Base-by-base conservation (phyloP, 2,888 invertebrate genomes). In the Clanis bilineata region DNA sequence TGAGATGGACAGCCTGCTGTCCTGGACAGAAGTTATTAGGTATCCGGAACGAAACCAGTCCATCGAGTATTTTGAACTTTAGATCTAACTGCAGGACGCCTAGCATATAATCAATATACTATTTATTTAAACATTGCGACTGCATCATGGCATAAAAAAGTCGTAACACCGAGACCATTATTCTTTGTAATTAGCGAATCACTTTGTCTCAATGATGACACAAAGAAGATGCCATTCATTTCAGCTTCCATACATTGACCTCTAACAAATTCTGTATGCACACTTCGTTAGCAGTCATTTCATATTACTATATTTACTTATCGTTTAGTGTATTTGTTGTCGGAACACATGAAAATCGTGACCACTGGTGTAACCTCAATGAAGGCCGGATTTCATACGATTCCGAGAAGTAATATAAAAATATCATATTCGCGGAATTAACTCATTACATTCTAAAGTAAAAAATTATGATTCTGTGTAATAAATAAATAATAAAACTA, bases 301-400 rank as follows among this genome's bases (percentile, higher is more conserved):
- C 25, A 22, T 38, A 47, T 38, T 39, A 22, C 7, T 45, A 18
- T 58, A 51, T 58, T 58, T 51, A 58, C 51, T 25, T 25, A 38
- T n/a, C 38, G 57, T 45, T 38, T 45, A 45, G 45, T 25, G 38
- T 51, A 51, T 51, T 47, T 51, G 18, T 39, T 51, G 47, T 51
- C 18, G 18, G 41, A 23, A 44, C 22, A 44, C 38, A 58, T 47
- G 58, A 58, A 58, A 58, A 58, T 58, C 58, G 58, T 58, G 58
- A 58, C 51, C 28, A 25, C 12, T 25, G 25, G 10, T 36, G 57
- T 38, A 39, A 51, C 58, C 58, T 58, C 47, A 2, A 10, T 3
- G 58, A 51, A 58, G 58, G 58, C 39, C 58, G 47, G 23, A 9
- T 23, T 58, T 39, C 18, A 36, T 51, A 12, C 39, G 47, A 36